Base-by-base conservation (phyloP, 2,113 vertebrate genomes). In the Jaculus jaculus region DNA sequence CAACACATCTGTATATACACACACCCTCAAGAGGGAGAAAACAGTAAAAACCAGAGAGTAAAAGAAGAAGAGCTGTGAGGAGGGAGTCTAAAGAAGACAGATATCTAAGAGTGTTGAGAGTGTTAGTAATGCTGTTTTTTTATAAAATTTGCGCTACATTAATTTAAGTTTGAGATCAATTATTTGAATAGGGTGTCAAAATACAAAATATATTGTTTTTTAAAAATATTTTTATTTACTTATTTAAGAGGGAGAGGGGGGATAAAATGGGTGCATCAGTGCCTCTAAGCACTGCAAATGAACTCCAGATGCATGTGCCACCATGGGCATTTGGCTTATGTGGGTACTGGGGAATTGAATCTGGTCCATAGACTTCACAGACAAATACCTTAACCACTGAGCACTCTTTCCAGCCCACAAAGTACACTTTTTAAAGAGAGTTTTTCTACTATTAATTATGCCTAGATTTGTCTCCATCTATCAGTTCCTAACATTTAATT, bases 131-230 rank as follows among this genome's bases (percentile, higher is more conserved):
- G 2, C 32, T 28, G 5, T 34, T 84, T 89, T 83, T 24, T 30
- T n/a, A n/a, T n/a, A n/a, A n/a, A 65, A 39, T 69, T 87, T 83
- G 88, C 32, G 28, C 28, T 80, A 85, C 26, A 11, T 5, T 58
- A 51, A 2, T 89, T 42, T 83, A 39, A 93, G 16, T 79, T 93
- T 61, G 10, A 17, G 54, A 71, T 80, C n/a, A 71, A 0, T 90
- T 26, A 85, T 88, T 88, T 93, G 71, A 86, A 90, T 60, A 32
- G 7, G 68, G 28, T 88, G 24, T 92, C 42, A 12, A 21, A 47
- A 42, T 4, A 54, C 51, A 58, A 54, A 54, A 54, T n/a, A 54
- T 15, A 65, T 20, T 20, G 18, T 63, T 63, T 63, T 54, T 8
- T 3, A 54, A 54, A 54, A 54, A 54, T 54, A 54, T 54, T 54